A percentile compares a stretch with the other conserved stretches of the same genome.
Evolutionary conservation across 2,113 vertebrate species (phyloP).

Genomic region (Anguilla rostrata): DNA sequence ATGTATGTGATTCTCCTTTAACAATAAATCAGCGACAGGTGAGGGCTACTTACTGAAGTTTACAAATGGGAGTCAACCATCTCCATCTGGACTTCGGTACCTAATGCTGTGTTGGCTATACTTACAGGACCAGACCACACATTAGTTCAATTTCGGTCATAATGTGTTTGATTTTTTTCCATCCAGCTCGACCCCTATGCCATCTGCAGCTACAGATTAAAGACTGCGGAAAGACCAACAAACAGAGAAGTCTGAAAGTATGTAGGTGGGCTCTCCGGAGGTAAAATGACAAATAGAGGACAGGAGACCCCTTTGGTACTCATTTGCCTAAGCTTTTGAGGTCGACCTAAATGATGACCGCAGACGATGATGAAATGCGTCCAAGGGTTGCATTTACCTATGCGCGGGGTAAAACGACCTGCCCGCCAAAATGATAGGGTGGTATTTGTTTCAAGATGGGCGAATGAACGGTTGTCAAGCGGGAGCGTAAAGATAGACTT

Average conservation of each 20-base stretch:
- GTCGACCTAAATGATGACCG: conserved; percentile 53
- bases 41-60: background rate
- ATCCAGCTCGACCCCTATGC: conserved; percentile 31
- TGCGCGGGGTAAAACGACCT: conserved; percentile 44
- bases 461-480: conserved; percentile 60
- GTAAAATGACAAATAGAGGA: conserved; percentile 42
- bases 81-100: background rate
- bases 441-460: conserved; percentile 46
- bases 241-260: conserved; percentile 32
- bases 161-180: conserved; percentile 33
- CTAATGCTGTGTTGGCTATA: conserved; percentile 20
- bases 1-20: background rate
- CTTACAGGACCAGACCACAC: conserved; percentile 46
- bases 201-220: conserved; percentile 37
- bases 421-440: conserved; percentile 58
- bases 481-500: conserved; percentile 42
- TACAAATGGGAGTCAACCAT: background rate
- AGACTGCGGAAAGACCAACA: conserved; percentile 28
- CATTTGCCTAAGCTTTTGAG: conserved; percentile 62
- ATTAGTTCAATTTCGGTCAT: conserved; percentile 34
- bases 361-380: conserved; percentile 48
- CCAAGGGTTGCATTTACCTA: conserved; percentile 48
- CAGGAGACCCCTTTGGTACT: conserved; percentile 44
- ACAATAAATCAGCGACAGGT: background rate
- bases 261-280: conserved; percentile 37